Evolutionary conservation across 2,888 invertebrate species (phyloP), one percentile per base, ranked within the genome.

Genomic region (Aleiodes testaceus): DNA sequence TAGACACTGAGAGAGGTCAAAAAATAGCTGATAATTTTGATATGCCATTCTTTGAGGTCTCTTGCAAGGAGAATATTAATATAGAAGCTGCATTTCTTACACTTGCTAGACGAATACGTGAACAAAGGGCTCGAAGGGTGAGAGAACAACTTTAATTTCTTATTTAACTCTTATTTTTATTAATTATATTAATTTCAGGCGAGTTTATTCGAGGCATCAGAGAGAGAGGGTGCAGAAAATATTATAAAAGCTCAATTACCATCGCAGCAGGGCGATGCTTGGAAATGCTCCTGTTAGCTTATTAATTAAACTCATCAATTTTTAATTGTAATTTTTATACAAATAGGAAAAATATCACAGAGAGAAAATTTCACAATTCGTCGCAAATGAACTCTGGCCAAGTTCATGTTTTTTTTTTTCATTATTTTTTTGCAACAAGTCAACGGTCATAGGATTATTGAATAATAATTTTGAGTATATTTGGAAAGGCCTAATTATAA

Each of bases 21-120:
- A 95, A 95, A 93, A 93, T 95, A 88, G 95, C 95, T 0, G 95
- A 95, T 82, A 93, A 93, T 85, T 95, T 95, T 82, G 95, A 95
- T 79, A 93, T 95, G 92, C 95, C 95, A 42, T 95, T 95, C 86
- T 95, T 94, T 85, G 95, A 95, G 88, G 95, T 95, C 12, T 95
- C 95, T 11, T 95, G 95, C 88, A 95, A 95, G 88, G 93, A 92
- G 79, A 93, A 95, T 84, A 92, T 95, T 73, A 95, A 95, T 81
- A 95, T 95, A 81, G 95, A 95, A 85, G 93, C 94, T 84, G 92
- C 94, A 65, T 95, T 95, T 87, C 87, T 95, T 76, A 93, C 93
- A 59, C 88, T 95, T 84, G 95, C 95, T 75, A 91, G 95, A 85
- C 93, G 92, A 89, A 95, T 95, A 88, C 90, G 95, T 72, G 95